Evolutionary conservation across 1,140 invertebrate species (phyloP), one percentile per base, ranked within the genome.

Genomic region (Ctenoplectra terminalis): DNA sequence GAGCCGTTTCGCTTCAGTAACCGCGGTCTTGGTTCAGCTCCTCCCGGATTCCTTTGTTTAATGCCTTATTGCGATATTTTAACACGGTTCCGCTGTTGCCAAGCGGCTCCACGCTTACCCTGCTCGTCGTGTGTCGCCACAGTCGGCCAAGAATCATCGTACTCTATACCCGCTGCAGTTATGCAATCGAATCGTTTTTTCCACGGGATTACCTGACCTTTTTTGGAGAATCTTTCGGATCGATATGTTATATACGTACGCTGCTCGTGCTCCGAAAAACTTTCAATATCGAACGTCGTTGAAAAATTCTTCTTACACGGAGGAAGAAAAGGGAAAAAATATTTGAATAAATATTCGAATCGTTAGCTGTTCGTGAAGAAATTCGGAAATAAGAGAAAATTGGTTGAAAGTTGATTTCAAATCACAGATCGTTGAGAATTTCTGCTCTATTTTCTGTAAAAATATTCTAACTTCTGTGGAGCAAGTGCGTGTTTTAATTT

Each of bases 1-100:
- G 67, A 77, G 64, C 70, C 70, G 89, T 90, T 82, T 86, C 88
- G 91, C 90, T 91, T 90, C 85, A 91, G 90, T 89, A 89, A 91
- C 84, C 86, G 74, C 87, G 86, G 90, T 90, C 90, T 87, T 90
- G 89, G 81, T 92, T 91, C 87, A 90, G 87, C 89, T 85, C 77
- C 70, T 85, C 87, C 79, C 88, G 88, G 87, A 92, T 92, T 92
- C 90, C 91, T 92, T 93, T 93, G 91, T 92, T 92, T 92, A 91
- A 91, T 90, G 87, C 88, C 89, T 92, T 92, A 92, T 92, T 92
- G 89, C 90, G 90, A 91, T 91, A 90, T 92, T 92, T 90, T 89
- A 89, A 88, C 85, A 82, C 79, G 75, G 83, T 84, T 76, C 82
- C 84, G 87, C 87, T 88, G 85, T 88, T 87, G 88, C 88, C 81